Percentiles rank a stretch among this genome's conserved stretches.
These are phyloP conservation scores for Goniozus legneri DNA, from an alignment of 1,140 invertebrate genomes.

Conservation along the genomic window DNA sequence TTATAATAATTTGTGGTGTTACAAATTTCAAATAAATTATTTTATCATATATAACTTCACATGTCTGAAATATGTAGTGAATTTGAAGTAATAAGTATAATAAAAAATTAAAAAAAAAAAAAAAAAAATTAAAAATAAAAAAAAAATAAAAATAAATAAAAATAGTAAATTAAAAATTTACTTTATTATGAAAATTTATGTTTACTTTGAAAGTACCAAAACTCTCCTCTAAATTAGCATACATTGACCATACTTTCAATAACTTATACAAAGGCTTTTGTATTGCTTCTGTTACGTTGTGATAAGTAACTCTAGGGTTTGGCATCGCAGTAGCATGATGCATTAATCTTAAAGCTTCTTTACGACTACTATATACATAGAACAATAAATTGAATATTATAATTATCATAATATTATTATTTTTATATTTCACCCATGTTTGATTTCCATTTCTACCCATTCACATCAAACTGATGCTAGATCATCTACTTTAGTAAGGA, in stretches of 20 bases:
- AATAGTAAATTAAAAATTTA: background rate
- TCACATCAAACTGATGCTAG: slow-evolving; percentile 97
- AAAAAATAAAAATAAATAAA: too few relatives aligned
- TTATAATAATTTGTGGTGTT: slow-evolving; percentile 98
- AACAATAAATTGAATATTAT: background rate
- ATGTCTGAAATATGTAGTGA: slow-evolving; percentile 63
- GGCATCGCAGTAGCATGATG: slow-evolving; percentile 92
- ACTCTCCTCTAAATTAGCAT: slow-evolving; percentile 98
- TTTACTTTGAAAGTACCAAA: slow-evolving; percentile 93
- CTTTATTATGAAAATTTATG: slow-evolving; percentile 1
- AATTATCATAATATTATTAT: too few relatives aligned
- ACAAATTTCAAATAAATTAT: slow-evolving; percentile 98
- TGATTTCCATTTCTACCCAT: slow-evolving; percentile 98
- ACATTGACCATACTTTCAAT: slow-evolving; percentile 97
- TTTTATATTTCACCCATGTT: slow-evolving; percentile 69
- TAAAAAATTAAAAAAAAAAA: too few relatives aligned
- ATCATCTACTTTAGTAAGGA: slow-evolving; percentile 93
- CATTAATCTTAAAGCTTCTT: slow-evolving; percentile 89
- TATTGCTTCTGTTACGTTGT: slow-evolving; percentile 95
- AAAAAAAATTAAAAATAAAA: too few relatives aligned
- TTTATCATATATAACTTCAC: slow-evolving; percentile 97
- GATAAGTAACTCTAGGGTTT: slow-evolving; percentile 87
- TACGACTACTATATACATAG: slow-evolving; percentile 67
- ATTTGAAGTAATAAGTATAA: background rate
- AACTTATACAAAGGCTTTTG: slow-evolving; percentile 95